Conservation (phyloP, 2,797 vertebrate genomes). For the Silurus aristotelis region DNA sequence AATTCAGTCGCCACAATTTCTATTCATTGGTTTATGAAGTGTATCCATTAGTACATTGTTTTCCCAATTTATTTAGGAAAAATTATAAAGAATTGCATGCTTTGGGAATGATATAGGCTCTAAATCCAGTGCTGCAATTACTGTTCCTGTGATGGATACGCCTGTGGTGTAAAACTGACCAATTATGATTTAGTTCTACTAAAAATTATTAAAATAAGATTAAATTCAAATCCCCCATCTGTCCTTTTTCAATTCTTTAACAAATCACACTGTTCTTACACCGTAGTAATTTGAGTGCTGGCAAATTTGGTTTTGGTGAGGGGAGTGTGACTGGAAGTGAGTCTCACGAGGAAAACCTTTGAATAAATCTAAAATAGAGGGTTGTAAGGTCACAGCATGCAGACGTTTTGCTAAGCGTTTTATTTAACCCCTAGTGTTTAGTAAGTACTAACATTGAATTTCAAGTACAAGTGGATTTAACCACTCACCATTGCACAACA, state of each 20-base stretch:
- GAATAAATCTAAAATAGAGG: background rate
- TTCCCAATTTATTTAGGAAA: background rate
- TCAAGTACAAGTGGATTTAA: slow-evolving; percentile 21
- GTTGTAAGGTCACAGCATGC: background rate
- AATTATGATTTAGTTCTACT: too few species aligned
- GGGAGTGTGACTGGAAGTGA: background rate
- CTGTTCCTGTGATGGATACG: background rate
- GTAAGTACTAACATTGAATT: slow-evolving; percentile 13
- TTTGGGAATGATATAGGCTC: background rate
- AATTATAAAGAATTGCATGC: background rate
- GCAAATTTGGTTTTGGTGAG: background rate
- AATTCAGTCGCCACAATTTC: background rate
- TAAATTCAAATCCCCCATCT: background rate
- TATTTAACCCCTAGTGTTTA: slow-evolving; percentile 38
- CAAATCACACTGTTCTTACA: background rate
- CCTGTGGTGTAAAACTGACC: background rate
- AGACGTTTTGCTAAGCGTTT: slow-evolving; percentile 25
- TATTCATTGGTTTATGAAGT: background rate
- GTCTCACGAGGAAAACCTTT: background rate
- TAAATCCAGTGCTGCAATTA: background rate
- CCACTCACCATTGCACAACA: slow-evolving; percentile 31
- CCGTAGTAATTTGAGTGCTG: background rate
- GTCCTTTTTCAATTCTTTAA: background rate
- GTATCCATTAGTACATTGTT: background rate
- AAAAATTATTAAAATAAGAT: background rate